phyloP scores from a whole-genome alignment of 2,888 invertebrate genomes.

The Diaperis boleti region DNA sequence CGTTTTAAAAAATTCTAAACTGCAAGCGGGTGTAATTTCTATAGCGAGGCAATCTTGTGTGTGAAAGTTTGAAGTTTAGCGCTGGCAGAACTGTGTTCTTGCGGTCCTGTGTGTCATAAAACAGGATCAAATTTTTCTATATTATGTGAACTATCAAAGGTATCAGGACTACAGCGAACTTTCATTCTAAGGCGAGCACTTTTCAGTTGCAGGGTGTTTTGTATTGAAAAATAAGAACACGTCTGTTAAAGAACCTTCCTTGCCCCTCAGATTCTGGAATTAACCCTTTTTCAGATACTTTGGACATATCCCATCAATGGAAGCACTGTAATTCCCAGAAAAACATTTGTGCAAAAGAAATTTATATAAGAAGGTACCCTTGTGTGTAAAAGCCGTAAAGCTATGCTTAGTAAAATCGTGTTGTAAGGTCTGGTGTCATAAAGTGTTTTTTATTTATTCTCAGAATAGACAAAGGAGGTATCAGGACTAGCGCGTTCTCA shows the following conservation, averaged over 20 bases:
- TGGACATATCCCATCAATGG: no score
- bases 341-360: conserved; percentile 23
- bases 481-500: conserved; percentile 42
- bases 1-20: conserved; percentile 21
- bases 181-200: no score
- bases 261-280: no score
- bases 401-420: conserved; percentile 23
- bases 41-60: conserved; percentile 35
- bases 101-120: conserved; percentile 33
- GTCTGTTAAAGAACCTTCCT: no score
- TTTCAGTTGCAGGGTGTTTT: no score
- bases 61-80: conserved; percentile 20
- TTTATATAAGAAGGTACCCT: conserved; percentile 32
- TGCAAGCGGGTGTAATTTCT: conserved; percentile 25
- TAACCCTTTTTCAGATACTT: no score
- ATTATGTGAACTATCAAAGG: conserved; percentile 30
- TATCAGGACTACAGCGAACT: conserved; percentile 31
- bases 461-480: conserved; percentile 22
- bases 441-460: conserved; percentile 39
- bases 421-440: conserved; percentile 31
- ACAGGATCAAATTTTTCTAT: conserved; percentile 38
- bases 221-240: no score
- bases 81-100: conserved; percentile 27
- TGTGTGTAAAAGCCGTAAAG: conserved; percentile 25
- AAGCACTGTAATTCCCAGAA: no score